Evolutionary conservation across 2,888 invertebrate species (phyloP).

Genomic region (Philopedon plagiatum): DNA sequence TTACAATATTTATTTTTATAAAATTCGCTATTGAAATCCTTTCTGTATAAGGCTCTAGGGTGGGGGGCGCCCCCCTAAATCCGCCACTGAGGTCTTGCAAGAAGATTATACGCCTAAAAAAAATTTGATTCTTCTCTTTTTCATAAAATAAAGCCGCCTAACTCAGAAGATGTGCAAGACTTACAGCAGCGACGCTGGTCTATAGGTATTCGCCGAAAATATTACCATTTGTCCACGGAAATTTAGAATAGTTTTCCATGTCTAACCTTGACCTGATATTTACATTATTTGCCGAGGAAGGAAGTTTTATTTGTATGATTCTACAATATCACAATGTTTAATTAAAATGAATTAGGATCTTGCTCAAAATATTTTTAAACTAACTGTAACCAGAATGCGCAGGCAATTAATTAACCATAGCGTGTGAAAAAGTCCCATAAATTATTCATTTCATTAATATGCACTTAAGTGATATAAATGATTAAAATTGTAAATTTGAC

Average conservation of each 20-base stretch:
- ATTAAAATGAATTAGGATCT: conserved; percentile 17
- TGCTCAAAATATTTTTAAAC: conserved; percentile 8
- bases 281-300: background rate
- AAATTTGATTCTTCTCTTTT: too few species aligned
- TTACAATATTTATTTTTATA: too few species aligned
- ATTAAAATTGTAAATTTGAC: background rate
- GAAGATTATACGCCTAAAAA: too few species aligned
- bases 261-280: background rate
- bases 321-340: background rate
- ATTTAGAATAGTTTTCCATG: background rate
- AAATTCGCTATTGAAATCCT: too few species aligned
- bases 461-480: background rate
- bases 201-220: background rate
- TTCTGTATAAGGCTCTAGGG: too few species aligned
- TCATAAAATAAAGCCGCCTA: too few species aligned
- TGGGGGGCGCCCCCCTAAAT: too few species aligned
- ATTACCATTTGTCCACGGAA: background rate
- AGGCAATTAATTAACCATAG: conserved; percentile 5
- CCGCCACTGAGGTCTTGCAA: too few species aligned
- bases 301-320: conserved; percentile 9
- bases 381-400: conserved; percentile 4
- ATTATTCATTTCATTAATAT: conserved; percentile 5
- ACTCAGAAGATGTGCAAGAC: too few species aligned
- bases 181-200: too few species aligned
- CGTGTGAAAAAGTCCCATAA: background rate